These are phyloP conservation scores for Lasiommata megera DNA, from an alignment of 2,888 invertebrate species.

Conservation along the genomic window DNA sequence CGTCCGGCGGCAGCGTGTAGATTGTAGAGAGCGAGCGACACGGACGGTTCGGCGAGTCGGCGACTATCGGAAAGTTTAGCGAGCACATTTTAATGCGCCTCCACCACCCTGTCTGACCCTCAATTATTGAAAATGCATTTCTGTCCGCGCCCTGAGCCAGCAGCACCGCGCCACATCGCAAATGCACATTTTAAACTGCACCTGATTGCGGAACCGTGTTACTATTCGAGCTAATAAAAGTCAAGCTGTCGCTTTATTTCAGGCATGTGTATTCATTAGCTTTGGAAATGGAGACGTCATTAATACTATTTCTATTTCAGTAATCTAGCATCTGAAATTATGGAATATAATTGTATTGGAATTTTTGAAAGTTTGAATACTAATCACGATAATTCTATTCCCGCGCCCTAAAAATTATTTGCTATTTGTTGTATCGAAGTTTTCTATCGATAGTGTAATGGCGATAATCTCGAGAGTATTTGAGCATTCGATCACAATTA, in stretches of 20 bases:
- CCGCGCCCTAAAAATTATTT: no score
- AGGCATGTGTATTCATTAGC: slow-evolving; percentile 45
- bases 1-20: not conserved
- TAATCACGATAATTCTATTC: no score
- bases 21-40: not conserved
- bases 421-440: no score
- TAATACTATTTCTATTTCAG: not conserved
- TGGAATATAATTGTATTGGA: not conserved
- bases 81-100: slow-evolving; percentile 68
- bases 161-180: slow-evolving; percentile 59
- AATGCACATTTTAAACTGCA: slow-evolving; percentile 81
- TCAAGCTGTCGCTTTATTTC: slow-evolving; percentile 68
- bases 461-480: no score
- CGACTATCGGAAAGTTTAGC: slow-evolving; percentile 64
- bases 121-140: slow-evolving; percentile 81
- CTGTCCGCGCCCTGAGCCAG: slow-evolving; percentile 70
- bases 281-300: not conserved
- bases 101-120: slow-evolving; percentile 77
- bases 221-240: slow-evolving; percentile 66
- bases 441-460: no score
- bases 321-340: not conserved
- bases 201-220: slow-evolving; percentile 78
- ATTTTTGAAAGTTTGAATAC: no score
- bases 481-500: no score
- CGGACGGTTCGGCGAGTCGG: slow-evolving; percentile 15